Percentiles rank a stretch among this genome's conserved stretches.
These are phyloP conservation scores for Podarcis siculus DNA, from an alignment of 2,797 vertebrate genomes.

Conservation along the genomic window DNA sequence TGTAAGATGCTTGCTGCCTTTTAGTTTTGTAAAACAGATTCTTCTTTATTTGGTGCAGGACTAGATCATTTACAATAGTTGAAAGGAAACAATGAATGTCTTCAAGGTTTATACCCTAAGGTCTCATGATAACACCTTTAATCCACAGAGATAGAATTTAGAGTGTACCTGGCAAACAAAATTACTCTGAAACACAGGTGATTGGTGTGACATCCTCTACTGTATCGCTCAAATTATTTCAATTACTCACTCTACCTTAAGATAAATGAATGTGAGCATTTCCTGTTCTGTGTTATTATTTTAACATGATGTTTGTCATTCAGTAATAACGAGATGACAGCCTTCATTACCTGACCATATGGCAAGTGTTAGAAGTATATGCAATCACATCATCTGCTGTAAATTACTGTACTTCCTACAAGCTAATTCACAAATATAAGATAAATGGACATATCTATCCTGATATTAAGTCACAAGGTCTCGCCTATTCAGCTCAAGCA, in stretches of 20 bases:
- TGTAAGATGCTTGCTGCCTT: constrained; percentile 15
- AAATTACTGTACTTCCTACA: constrained; percentile 79
- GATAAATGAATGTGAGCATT: constrained; percentile 75
- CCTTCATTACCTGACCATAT: constrained; percentile 83
- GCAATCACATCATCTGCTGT: constrained; percentile 79
- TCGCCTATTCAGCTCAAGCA: constrained; percentile 56
- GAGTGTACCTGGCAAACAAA: constrained; percentile 83
- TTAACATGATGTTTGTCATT: constrained; percentile 84
- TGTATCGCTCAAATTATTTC: constrained; percentile 71
- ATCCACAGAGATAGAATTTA: constrained; percentile 80
- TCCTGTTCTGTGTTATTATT: constrained; percentile 78
- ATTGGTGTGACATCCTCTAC: constrained; percentile 76
- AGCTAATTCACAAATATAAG: constrained; percentile 77
- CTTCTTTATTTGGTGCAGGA: constrained; percentile 36
- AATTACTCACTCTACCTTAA: constrained; percentile 76
- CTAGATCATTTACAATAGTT: constrained; percentile 75
- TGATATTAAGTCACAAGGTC: constrained; percentile 62
- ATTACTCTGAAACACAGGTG: constrained; percentile 82
- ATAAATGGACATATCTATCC: constrained; percentile 68
- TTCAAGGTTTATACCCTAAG: constrained; percentile 82
- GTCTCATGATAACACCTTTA: constrained; percentile 79
- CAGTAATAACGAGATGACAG: constrained; percentile 83
- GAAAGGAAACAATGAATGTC: constrained; percentile 79
- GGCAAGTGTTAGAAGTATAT: constrained; percentile 77
- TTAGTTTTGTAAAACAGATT: constrained; percentile 35